A percentile compares a stretch with the other conserved stretches of the same genome.
Evolutionary conservation across 2,797 vertebrate species (phyloP).

Genomic region (Dendrocincla fuliginosa): DNA sequence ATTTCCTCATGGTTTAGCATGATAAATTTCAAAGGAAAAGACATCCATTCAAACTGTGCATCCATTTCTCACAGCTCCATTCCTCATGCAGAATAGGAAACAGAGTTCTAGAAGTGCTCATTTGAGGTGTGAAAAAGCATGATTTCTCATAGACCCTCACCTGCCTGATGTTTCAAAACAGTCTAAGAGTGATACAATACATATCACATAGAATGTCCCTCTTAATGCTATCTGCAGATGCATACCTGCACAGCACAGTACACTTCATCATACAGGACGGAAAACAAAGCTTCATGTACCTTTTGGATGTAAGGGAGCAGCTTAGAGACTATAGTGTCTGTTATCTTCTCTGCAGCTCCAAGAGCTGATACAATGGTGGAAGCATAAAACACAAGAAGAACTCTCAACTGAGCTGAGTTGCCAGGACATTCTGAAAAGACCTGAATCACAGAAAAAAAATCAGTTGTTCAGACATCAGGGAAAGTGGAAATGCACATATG

Average conservation of each 20-base stretch:
- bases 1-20: not conserved
- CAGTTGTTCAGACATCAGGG: not conserved
- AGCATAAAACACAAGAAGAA: constrained; percentile 92
- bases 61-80: not conserved
- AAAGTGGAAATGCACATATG: not conserved
- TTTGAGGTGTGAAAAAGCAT: not conserved
- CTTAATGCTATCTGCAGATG: not conserved
- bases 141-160: not conserved
- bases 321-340: constrained; percentile 84
- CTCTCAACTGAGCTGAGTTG: constrained; percentile 83
- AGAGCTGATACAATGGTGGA: constrained; percentile 87
- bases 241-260: not conserved
- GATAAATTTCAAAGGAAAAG: not conserved
- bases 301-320: constrained; percentile 92
- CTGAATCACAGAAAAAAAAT: constrained; percentile 65
- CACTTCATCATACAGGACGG: not conserved
- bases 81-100: not conserved
- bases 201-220: not conserved
- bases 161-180: not conserved
- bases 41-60: not conserved
- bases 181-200: accelerated
- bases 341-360: constrained; percentile 79
- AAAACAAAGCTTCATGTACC: constrained; percentile 71
- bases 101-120: not conserved
- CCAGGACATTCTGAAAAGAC: constrained; percentile 78